phyloP scores from a whole-genome alignment of 2,888 invertebrate genomes.

The Epicampocera succincta region DNA sequence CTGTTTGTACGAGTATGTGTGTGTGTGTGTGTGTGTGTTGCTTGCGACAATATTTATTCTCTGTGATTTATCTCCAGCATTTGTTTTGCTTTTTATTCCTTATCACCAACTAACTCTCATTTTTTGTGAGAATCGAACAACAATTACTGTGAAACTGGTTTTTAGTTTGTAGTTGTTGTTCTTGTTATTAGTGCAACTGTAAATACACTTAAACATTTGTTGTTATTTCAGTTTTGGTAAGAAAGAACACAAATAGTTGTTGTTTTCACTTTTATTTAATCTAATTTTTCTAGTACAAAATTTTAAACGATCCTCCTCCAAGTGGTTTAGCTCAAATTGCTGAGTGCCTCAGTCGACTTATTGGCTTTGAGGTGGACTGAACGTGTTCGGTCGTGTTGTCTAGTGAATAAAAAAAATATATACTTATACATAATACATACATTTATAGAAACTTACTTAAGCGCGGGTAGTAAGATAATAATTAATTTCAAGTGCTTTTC shows the following conservation, averaged over 20 bases:
- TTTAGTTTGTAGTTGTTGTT: constrained; percentile 2
- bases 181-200: background rate
- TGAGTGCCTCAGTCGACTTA: constrained; percentile 67
- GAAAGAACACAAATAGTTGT: background rate
- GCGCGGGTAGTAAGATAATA: background rate
- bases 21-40: too few species aligned
- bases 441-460: background rate
- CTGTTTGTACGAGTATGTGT: too few species aligned
- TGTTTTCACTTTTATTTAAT: background rate
- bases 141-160: background rate
- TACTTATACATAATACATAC: too few species aligned
- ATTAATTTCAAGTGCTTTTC: too few species aligned
- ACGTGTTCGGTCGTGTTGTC: constrained; percentile 48
- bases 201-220: too few species aligned
- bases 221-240: too few species aligned
- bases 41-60: background rate
- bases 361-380: constrained; percentile 60
- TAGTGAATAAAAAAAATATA: background rate
- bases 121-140: background rate
- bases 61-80: background rate
- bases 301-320: constrained; percentile 46
- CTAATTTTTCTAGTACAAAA: constrained; percentile 12
- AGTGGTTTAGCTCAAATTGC: constrained; percentile 65
- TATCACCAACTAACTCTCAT: constrained; percentile 4
- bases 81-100: background rate